Percentiles rank a stretch among this genome's conserved stretches.
phyloP scores from a whole-genome alignment of 2,797 vertebrate genomes.

The Dermochelys coriacea region DNA sequence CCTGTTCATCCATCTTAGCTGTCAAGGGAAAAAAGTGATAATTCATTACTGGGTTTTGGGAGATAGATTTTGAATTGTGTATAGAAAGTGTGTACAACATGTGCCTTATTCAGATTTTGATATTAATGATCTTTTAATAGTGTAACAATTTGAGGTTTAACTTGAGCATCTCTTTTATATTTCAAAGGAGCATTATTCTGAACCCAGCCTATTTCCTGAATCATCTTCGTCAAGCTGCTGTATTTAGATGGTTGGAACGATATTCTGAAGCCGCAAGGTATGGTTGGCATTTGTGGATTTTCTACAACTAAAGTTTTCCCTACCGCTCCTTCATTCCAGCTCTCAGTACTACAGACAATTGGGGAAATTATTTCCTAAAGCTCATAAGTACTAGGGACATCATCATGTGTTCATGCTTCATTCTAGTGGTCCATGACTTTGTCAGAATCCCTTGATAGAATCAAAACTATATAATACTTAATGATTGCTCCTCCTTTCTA shows the following conservation, averaged over 20 bases:
- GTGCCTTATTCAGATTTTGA: slow-evolving; percentile 18
- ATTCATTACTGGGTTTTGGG: slow-evolving; percentile 22
- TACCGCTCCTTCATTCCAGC: neutral
- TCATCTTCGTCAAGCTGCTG: slow-evolving; percentile 83
- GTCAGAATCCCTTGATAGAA: neutral
- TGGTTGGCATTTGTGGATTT: slow-evolving; percentile 28
- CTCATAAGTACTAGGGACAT: neutral
- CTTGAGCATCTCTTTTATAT: slow-evolving; percentile 47
- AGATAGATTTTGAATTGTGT: neutral
- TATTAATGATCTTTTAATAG: slow-evolving; percentile 37
- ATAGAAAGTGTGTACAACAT: neutral
- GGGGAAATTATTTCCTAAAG: neutral
- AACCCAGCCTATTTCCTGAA: slow-evolving; percentile 84
- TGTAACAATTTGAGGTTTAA: slow-evolving; percentile 12
- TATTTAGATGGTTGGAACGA: slow-evolving; percentile 81
- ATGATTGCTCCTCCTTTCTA: neutral
- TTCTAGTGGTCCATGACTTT: neutral
- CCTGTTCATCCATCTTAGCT: slow-evolving; percentile 61
- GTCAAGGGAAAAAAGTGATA: slow-evolving; percentile 21
- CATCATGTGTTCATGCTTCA: slow-evolving; percentile 1
- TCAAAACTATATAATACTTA: neutral
- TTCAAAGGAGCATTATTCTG: slow-evolving; percentile 81
- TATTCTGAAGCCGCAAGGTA: slow-evolving; percentile 86
- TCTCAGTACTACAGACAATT: neutral
- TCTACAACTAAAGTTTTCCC: neutral